Percentiles rank a stretch among this genome's conserved stretches.
Evolutionary conservation across 2,113 vertebrate species (phyloP).

Genomic region (Cottus gobio): DNA sequence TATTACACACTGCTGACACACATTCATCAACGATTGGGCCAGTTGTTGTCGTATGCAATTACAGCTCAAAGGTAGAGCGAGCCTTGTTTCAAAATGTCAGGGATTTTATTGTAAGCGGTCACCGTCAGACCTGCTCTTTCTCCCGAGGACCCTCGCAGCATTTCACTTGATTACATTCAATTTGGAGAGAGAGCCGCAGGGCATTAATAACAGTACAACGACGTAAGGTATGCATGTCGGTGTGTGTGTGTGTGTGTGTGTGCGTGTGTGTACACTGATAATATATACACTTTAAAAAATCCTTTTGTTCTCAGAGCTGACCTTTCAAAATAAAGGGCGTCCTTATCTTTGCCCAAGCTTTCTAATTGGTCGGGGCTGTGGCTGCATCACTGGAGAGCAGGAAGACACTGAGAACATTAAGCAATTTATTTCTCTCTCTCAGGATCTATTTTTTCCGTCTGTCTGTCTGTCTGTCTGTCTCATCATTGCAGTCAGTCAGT

Average conservation of each 20-base stretch:
- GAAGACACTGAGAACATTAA: slow-evolving; percentile 60
- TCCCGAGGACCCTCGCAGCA: slow-evolving; percentile 68
- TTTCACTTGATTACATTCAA: slow-evolving; percentile 82
- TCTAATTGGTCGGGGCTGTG: slow-evolving; percentile 71
- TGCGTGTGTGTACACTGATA: slow-evolving; percentile 43
- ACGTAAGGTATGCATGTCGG: slow-evolving; percentile 53
- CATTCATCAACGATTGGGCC: slow-evolving; percentile 54
- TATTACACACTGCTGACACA: slow-evolving; percentile 26
- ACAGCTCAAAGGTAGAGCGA: slow-evolving; percentile 61
- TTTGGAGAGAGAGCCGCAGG: slow-evolving; percentile 65
- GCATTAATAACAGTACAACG: slow-evolving; percentile 75
- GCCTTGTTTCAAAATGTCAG: slow-evolving; percentile 79
- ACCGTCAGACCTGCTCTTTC: slow-evolving; percentile 69
- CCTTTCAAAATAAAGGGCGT: slow-evolving; percentile 71
- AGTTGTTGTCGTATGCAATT: slow-evolving; percentile 68
- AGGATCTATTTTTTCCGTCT: slow-evolving; percentile 21
- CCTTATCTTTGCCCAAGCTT: slow-evolving; percentile 62
- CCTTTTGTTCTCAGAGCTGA: slow-evolving; percentile 62
- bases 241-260: slow-evolving; percentile 21
- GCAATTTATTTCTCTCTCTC: slow-evolving; percentile 52
- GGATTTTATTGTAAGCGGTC: slow-evolving; percentile 74
- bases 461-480: slow-evolving; percentile 38
- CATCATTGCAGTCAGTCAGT: no score
- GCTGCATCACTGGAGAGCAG: slow-evolving; percentile 51
- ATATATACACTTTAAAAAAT: slow-evolving; percentile 53